Percentiles rank a stretch among this genome's conserved stretches.
phyloP scores from a whole-genome alignment of 2,888 invertebrate species.

The Conchocele bisecta region DNA sequence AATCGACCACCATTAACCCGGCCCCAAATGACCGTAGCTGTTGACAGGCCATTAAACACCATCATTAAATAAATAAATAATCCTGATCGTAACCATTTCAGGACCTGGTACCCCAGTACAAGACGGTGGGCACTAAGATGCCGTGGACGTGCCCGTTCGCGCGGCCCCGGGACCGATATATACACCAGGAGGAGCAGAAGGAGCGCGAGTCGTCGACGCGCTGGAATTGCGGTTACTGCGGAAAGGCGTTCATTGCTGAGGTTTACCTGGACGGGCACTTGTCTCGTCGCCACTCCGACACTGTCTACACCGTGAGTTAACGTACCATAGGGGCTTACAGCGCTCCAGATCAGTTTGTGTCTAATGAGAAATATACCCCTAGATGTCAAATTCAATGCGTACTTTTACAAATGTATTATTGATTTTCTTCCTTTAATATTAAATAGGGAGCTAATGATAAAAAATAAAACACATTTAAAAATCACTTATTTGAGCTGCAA shows the following conservation, averaged over 20 bases:
- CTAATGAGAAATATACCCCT: no score
- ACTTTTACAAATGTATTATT: no score
- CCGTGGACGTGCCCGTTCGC: slow-evolving; percentile 51
- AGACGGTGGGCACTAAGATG: slow-evolving; percentile 36
- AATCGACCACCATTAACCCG: neutral
- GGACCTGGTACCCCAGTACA: slow-evolving; percentile 49
- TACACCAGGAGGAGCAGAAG: slow-evolving; percentile 54
- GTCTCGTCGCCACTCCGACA: slow-evolving; percentile 37
- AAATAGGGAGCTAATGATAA: no score
- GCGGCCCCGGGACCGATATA: slow-evolving; percentile 47
- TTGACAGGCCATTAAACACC: no score
- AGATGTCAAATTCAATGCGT: no score
- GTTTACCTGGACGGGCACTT: slow-evolving; percentile 54
- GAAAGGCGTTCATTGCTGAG: slow-evolving; percentile 56
- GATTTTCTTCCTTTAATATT: no score
- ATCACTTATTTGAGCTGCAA: no score
- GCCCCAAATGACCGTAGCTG: no score
- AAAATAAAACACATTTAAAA: no score
- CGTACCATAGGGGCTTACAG: no score
- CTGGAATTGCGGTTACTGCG: slow-evolving; percentile 54
- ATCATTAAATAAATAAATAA: no score
- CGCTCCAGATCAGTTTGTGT: no score
- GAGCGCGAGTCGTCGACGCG: slow-evolving; percentile 39
- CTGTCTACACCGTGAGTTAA: slow-evolving; percentile 38
- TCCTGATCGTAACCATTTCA: slow-evolving; percentile 11